These are phyloP conservation scores for Hybos culiciformis DNA, from an alignment of 2,888 invertebrate species.

Conservation along the genomic window DNA sequence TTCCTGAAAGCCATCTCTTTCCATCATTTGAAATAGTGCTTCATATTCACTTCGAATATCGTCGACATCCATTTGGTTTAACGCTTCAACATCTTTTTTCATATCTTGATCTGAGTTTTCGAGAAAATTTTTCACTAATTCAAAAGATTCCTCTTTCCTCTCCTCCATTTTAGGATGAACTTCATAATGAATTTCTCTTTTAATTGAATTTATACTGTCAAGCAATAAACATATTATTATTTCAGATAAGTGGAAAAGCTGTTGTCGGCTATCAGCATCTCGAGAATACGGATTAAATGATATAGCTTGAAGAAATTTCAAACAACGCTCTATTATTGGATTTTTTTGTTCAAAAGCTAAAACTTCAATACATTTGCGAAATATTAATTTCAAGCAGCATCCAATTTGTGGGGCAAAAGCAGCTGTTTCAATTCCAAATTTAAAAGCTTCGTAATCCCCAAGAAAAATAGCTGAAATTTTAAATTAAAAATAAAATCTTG, in stretches of 20 bases:
- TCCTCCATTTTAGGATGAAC: neutral
- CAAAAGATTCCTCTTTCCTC: conserved; percentile 1
- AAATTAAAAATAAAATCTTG: no score
- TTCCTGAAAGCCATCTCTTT: conserved; percentile 8
- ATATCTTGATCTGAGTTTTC: conserved; percentile 12
- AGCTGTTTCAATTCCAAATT: conserved; percentile 21
- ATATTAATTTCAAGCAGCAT: conserved; percentile 26
- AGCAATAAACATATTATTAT: conserved; percentile 30
- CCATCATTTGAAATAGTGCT: conserved; percentile 10
- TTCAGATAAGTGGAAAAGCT: conserved; percentile 31
- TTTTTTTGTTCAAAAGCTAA: conserved; percentile 30
- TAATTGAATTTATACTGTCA: conserved; percentile 19
- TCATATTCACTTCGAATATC: conserved; percentile 9
- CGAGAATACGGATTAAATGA: conserved; percentile 26
- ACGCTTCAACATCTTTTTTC: conserved; percentile 10
- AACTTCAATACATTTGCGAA: conserved; percentile 29
- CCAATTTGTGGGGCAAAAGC: conserved; percentile 28
- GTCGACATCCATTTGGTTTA: conserved; percentile 11
- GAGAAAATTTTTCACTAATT: conserved; percentile 9
- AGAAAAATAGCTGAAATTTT: conserved; percentile 21
- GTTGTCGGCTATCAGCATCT: conserved; percentile 24
- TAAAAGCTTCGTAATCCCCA: conserved; percentile 22
- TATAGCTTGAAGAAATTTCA: conserved; percentile 29
- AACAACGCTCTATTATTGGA: conserved; percentile 25
- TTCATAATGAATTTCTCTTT: no score